These are phyloP conservation scores for Chionoecetes opilio DNA, from an alignment of 1,140 invertebrate species.

Conservation along the genomic window DNA sequence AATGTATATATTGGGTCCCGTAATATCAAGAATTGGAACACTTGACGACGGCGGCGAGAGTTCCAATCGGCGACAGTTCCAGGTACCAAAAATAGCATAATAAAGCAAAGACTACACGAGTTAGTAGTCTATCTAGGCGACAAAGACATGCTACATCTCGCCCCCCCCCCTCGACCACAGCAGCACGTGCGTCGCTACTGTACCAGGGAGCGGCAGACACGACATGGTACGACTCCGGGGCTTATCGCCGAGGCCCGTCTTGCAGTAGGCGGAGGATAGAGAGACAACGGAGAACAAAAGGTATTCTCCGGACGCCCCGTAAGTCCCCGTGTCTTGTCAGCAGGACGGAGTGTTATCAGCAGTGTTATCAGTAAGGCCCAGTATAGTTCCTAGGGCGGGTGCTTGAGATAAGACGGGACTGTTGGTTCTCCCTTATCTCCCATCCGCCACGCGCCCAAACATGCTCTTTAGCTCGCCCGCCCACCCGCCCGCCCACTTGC, in stretches of 20 bases:
- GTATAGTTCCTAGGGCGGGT: constrained; percentile 37
- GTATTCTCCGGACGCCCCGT: not conserved
- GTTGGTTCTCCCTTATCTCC: constrained; percentile 34
- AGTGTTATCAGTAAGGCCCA: constrained; percentile 38
- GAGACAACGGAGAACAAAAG: constrained; percentile 34
- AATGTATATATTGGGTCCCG: too few relatives aligned
- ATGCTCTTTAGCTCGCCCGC: not conserved
- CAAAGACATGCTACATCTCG: too few relatives aligned
- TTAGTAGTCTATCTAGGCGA: not conserved
- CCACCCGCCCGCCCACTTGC: not conserved
- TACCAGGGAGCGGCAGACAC: not conserved
- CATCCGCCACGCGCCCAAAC: constrained; percentile 39
- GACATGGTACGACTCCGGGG: not conserved
- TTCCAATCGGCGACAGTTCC: too few relatives aligned
- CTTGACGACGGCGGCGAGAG: too few relatives aligned
- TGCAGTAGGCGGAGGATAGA: not conserved
- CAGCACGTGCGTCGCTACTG: too few relatives aligned
- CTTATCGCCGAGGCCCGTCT: not conserved
- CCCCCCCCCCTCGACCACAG: not conserved
- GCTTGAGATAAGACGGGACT: constrained; percentile 39
- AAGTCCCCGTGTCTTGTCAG: not conserved
- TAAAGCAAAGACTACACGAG: too few relatives aligned
- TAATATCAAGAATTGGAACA: too few relatives aligned
- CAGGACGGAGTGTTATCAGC: not conserved
- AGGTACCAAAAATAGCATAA: too few relatives aligned